Evolutionary conservation across 2,113 vertebrate species (phyloP), one percentile per base, ranked within the genome.

Genomic region (Onychorhynchus coronatus): DNA sequence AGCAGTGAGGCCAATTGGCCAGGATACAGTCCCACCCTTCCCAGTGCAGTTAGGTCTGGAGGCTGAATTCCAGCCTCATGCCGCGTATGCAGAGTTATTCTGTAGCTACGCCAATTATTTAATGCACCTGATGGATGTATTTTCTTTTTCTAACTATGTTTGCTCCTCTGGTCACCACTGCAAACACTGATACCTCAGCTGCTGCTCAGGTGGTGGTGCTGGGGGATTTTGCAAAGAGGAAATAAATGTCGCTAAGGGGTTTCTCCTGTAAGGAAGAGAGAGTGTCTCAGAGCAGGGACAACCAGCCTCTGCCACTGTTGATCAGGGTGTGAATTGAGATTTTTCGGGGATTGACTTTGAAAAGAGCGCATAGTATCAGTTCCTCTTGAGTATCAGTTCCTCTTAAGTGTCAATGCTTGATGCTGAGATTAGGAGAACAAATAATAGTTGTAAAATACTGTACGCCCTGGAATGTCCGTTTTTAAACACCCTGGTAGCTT

Each of bases 401-500:
- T 94, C 75, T 50, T 79, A 27, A 87, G 76, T 61, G 41, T 91
- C 79, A 85, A 1, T 80, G 77, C 70, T 31, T 80, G 90, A 10
- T 78, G 77, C 89, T 31, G 63, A 65, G 24, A 83, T 94, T 89
- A 92, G 72, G 94, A 91, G 95, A 96, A 87, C 94, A 96, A 95
- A 95, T 91, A 86, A 90, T 93, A 91, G 89, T 85, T 95, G 93
- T 93, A 95, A 91, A 97, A 84, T 95, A 78, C 59, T 77, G 37
- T 88, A 67, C 35, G 4, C 91, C 85, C 70, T 95, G 84, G 80
- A 97, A 96, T 85, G 95, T 94, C 94, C 63, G 41, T 81, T 91
- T 96, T 78, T 91, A 95, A 95, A 96, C 80, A 89, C 61, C 27
- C 70, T 96, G 66, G 93, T 97, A 95, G 86, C 84, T 95, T 96